Evolutionary conservation across 2,113 vertebrate genomes (phyloP), one percentile per base, ranked within the genome.

Genomic region (Pseudorhombus dupliciocellatus): DNA sequence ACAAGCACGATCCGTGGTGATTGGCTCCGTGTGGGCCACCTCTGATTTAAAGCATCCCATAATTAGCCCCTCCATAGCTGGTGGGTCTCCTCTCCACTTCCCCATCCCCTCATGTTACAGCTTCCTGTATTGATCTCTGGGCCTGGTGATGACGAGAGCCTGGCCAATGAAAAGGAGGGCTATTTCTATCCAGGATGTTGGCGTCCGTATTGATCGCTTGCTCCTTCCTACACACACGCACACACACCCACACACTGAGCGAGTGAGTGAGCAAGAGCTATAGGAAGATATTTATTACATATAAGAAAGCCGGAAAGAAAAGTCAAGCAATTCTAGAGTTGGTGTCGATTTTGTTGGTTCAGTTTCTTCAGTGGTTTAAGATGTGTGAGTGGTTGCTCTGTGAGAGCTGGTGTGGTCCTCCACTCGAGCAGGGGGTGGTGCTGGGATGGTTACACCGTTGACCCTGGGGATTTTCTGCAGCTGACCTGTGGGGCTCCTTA

Each of bases 111-210:
- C 82, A 87, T 59, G 25, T 91, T 88, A 82, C 84, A 75, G 84
- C 80, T 92, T 92, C 91, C 90, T 91, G 89, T 90, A 92, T 92
- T 78, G 91, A 92, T 90, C 84, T 84, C 70, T 64, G 70, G 77
- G 78, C 50, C 81, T 82, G 78, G 81, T 75, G 86, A 87, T 88
- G 89, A 88, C 79, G 80, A 86, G 76, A 79, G 50, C 77, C 37
- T 9, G 77, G 71, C 84, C 86, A 85, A 89, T 90, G 89, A 90
- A 90, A 82, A 90, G 87, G 78, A 89, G 66, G 73, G 71, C 85
- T 91, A 92, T 91, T 91, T 92, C 86, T 78, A 90, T 84, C 88
- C 88, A 80, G 87, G 85, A 87, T 91, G 86, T 84, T 82, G 66
- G 82, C 76, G 73, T 72, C 58, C 0, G 57, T 82, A 92, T 91